Percentiles rank a stretch among this genome's conserved stretches.
phyloP scores from a whole-genome alignment of 2,888 invertebrate species.

The Seira sanloemensis region DNA sequence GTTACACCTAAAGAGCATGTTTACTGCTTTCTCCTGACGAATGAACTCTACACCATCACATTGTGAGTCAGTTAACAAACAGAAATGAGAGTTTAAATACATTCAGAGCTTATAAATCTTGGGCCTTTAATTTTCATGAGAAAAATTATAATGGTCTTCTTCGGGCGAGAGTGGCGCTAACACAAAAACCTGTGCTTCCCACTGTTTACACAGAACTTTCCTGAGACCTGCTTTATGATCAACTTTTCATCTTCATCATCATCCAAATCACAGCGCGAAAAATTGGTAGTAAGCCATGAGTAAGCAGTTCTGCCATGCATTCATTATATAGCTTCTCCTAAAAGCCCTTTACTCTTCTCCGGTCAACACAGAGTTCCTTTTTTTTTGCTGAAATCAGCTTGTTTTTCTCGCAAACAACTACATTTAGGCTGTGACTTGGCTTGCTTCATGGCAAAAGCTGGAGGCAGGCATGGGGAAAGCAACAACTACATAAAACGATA shows the following conservation, averaged over 20 bases:
- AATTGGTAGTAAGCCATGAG: background rate
- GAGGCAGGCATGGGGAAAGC: background rate
- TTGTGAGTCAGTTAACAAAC: no score
- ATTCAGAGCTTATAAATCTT: no score
- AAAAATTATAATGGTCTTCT: no score
- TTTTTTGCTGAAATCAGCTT: conserved; percentile 38
- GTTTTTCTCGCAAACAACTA: conserved; percentile 38
- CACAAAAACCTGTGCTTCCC: no score
- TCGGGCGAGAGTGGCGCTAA: no score
- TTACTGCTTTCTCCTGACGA: no score
- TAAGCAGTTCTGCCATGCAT: background rate
- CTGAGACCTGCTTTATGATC: background rate
- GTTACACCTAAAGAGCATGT: no score
- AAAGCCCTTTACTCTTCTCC: background rate
- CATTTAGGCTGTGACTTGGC: background rate
- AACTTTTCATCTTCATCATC: background rate
- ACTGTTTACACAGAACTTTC: no score
- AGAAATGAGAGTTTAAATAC: no score
- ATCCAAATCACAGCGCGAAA: background rate
- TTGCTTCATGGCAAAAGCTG: background rate
- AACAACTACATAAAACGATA: background rate
- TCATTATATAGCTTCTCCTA: background rate
- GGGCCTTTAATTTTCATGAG: no score
- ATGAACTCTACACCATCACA: no score
- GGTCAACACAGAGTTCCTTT: background rate